These are phyloP conservation scores for Aselliscus stoliczkanus DNA, from an alignment of 2,797 vertebrate species.

Conservation along the genomic window DNA sequence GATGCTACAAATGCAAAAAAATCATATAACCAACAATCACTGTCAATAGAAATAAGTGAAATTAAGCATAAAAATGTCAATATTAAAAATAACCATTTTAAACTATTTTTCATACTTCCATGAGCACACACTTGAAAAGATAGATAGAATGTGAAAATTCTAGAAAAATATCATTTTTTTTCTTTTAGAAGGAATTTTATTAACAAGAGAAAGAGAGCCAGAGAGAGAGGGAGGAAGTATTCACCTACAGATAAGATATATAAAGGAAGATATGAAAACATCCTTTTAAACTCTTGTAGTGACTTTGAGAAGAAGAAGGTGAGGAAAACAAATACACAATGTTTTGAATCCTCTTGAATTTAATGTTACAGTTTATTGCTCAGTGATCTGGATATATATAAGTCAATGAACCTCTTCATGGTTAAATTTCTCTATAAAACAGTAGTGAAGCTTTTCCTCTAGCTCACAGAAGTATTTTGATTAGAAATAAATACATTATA, in stretches of 20 bases:
- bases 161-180: background rate
- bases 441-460: background rate
- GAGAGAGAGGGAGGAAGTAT: background rate
- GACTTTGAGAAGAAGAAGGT: background rate
- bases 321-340: background rate
- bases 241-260: background rate
- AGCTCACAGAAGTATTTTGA: background rate
- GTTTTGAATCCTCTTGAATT: background rate
- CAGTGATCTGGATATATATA: background rate
- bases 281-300: constrained; percentile 16
- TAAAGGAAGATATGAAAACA: background rate
- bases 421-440: constrained; percentile 17
- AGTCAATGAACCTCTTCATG: background rate
- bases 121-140: background rate
- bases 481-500: constrained; percentile 11
- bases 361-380: background rate
- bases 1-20: background rate
- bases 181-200: constrained; percentile 1
- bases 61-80: background rate
- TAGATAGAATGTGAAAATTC: background rate
- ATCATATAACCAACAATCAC: no score
- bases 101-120: background rate
- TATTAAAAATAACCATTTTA: no score
- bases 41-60: background rate
- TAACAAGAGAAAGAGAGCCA: background rate